These are phyloP conservation scores for Callionymus lyra DNA, from an alignment of 2,113 vertebrate species.

Conservation along the genomic window DNA sequence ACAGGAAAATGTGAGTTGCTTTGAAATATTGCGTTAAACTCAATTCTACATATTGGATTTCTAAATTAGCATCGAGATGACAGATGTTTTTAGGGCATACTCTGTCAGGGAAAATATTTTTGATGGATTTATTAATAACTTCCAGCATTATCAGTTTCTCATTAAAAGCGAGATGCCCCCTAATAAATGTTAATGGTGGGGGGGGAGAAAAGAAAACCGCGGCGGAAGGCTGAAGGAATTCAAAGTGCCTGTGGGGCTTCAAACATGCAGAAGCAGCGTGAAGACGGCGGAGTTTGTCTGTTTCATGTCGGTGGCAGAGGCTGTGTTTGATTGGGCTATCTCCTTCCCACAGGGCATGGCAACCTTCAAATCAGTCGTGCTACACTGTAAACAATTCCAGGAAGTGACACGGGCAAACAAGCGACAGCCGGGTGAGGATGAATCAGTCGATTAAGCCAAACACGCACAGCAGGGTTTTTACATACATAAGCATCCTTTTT, in stretches of 20 bases:
- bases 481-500: too few relatives aligned
- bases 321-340: slow-evolving; percentile 36
- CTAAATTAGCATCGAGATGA: slow-evolving; percentile 5
- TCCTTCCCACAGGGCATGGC: slow-evolving; percentile 15
- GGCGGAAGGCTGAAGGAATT: slow-evolving; percentile 13
- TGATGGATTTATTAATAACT: slow-evolving; percentile 17
- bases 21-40: too few relatives aligned
- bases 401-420: slow-evolving; percentile 20
- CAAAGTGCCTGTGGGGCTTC: slow-evolving; percentile 10
- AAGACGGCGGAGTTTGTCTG: slow-evolving; percentile 21
- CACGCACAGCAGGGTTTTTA: too few relatives aligned
- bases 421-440: slow-evolving; percentile 18
- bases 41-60: slow-evolving; percentile 1
- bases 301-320: slow-evolving; percentile 20
- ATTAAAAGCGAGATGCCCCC: neutral
- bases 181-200: slow-evolving; percentile 7
- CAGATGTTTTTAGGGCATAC: slow-evolving; percentile 1
- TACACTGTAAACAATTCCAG: slow-evolving; percentile 23
- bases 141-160: slow-evolving; percentile 12
- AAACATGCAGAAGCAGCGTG: slow-evolving; percentile 2
- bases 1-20: neutral
- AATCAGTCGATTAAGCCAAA: slow-evolving; percentile 25
- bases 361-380: slow-evolving; percentile 31
- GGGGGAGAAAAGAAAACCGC: slow-evolving; percentile 1
- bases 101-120: slow-evolving; percentile 3